Conservation (phyloP, 2,888 invertebrate genomes). For the Lasioglossum vierecki region DNA sequence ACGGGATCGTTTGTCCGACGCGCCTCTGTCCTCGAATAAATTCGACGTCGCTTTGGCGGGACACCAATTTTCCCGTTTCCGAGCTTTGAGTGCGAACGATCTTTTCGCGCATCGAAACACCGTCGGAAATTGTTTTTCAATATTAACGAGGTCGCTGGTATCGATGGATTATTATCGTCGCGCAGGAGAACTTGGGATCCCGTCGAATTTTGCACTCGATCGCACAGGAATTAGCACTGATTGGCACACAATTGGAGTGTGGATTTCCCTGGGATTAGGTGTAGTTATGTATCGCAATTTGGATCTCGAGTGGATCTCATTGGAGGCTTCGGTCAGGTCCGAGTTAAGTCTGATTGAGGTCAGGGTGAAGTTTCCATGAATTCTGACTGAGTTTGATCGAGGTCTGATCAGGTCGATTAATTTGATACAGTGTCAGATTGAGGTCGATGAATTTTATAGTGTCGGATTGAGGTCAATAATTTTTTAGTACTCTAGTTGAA, state of each 20-base stretch:
- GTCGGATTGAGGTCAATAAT: too few species aligned
- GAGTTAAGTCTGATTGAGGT: too few species aligned
- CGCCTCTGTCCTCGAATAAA: conserved; percentile 3
- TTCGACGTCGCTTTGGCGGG: not conserved
- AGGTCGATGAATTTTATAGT: too few species aligned
- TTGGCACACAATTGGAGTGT: not conserved
- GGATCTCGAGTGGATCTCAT: not conserved
- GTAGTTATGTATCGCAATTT: not conserved
- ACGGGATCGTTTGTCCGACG: conserved; percentile 16
- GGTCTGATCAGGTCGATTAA: not conserved
- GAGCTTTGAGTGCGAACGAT: not conserved
- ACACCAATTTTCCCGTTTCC: conserved; percentile 7
- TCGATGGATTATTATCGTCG: not conserved
- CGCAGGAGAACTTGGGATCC: not conserved
- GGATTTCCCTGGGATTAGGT: not conserved
- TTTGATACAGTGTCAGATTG: too few species aligned
- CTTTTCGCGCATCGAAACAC: not conserved
- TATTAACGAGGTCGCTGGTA: not conserved
- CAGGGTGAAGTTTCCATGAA: not conserved
- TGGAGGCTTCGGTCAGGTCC: too few species aligned
- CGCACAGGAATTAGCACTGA: not conserved
- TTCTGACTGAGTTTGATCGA: not conserved
- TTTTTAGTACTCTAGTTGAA: too few species aligned
- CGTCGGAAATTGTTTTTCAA: not conserved
- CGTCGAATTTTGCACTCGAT: not conserved